phyloP scores from a whole-genome alignment of 1,140 invertebrate genomes.

The Plectrocnemia conspersa region DNA sequence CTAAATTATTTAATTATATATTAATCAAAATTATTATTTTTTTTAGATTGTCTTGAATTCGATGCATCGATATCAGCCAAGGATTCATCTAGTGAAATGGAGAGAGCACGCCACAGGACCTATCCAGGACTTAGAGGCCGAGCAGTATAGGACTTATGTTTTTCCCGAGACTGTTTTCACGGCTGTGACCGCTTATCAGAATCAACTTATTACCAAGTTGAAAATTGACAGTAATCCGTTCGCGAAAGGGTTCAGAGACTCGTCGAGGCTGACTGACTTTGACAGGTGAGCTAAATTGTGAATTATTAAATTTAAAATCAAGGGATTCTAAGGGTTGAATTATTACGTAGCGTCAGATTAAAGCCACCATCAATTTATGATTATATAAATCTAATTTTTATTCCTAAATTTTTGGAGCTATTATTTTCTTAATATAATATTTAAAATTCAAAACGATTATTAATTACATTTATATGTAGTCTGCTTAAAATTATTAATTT shows the following conservation, averaged over 20 bases:
- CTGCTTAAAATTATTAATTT: no score
- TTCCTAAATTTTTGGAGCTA: no score
- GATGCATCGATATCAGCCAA: constrained; percentile 97
- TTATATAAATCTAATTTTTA: no score
- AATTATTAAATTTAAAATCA: no score
- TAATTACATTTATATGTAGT: no score
- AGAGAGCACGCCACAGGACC: constrained; percentile 50
- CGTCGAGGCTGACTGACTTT: constrained; percentile 88
- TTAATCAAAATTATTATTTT: constrained; percentile 9
- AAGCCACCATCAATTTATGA: no score
- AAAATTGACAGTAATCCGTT: constrained; percentile 96
- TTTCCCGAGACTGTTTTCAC: constrained; percentile 97
- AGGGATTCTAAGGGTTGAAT: no score
- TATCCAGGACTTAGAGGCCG: constrained; percentile 68
- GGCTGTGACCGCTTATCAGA: constrained; percentile 97
- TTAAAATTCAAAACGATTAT: no score
- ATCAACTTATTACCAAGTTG: constrained; percentile 91
- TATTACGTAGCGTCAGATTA: no score
- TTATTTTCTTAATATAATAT: no score
- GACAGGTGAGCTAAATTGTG: constrained; percentile 54
- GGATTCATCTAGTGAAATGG: constrained; percentile 82
- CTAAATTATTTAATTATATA: neutral
- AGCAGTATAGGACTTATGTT: constrained; percentile 82
- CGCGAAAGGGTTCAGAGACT: constrained; percentile 91
- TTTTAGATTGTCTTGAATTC: constrained; percentile 94